Percentiles rank a stretch among this genome's conserved stretches.
Conservation (phyloP, 92 coral and sea anemone species). For the Anthopleura xanthogrammica region DNA sequence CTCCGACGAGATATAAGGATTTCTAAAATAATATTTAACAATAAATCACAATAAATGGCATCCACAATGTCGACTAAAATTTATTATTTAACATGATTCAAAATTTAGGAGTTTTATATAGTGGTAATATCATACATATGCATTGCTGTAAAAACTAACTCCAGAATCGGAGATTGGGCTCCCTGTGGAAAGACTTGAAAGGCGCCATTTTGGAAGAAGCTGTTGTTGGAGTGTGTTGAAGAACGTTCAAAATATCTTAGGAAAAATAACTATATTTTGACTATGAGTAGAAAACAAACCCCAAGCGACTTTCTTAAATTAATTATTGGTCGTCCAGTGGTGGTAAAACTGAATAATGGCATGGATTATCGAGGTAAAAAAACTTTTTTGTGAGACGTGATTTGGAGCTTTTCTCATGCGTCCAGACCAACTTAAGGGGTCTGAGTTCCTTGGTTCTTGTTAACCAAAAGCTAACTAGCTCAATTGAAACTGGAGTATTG, state of each 20-base stretch:
- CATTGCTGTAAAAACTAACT: too few species aligned
- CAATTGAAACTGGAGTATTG: too few species aligned
- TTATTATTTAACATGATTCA: too few species aligned
- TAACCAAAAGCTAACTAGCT: too few species aligned
- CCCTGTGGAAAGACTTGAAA: neutral
- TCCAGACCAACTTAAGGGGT: too few species aligned
- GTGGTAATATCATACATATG: too few species aligned
- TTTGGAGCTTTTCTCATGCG: neutral
- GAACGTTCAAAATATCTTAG: neutral
- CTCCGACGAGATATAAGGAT: neutral
- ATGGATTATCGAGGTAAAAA: conserved; percentile 96
- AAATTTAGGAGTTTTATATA: too few species aligned
- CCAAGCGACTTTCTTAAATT: conserved; percentile 95
- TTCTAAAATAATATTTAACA: too few species aligned
- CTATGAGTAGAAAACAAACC: conserved; percentile 94
- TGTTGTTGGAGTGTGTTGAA: neutral
- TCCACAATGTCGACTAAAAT: too few species aligned
- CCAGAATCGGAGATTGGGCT: neutral
- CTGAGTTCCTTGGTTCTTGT: too few species aligned
- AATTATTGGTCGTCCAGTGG: conserved; percentile 97
- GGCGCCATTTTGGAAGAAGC: neutral
- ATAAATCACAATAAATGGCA: too few species aligned
- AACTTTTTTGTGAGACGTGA: neutral
- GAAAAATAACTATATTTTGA: neutral
- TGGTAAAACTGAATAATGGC: conserved; percentile 93